Percentiles rank a stretch among this genome's conserved stretches.
These are phyloP conservation scores for Cataglyphis albicans DNA, from an alignment of 2,888 invertebrate genomes.

Conservation along the genomic window DNA sequence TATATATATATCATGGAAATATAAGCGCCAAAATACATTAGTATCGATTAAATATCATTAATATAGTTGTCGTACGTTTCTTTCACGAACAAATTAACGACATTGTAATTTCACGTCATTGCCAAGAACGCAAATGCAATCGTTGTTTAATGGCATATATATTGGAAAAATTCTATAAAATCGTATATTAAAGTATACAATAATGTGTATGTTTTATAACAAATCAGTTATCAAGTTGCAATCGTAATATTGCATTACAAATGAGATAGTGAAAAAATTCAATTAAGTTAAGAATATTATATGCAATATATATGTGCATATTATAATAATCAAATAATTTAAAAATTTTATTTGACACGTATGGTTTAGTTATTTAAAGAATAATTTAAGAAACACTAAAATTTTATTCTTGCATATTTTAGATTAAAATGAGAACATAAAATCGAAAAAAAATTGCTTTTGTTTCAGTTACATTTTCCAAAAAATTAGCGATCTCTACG, in stretches of 20 bases:
- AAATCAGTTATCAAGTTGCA: not conserved
- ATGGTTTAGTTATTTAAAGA: not conserved
- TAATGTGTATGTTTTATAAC: slow-evolving; percentile 29
- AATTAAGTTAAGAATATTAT: slow-evolving; percentile 10
- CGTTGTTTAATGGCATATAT: not conserved
- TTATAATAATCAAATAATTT: not conserved
- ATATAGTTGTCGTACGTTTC: slow-evolving; percentile 2
- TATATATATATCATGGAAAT: not conserved
- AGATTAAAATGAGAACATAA: not conserved
- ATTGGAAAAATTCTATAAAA: slow-evolving; percentile 28
- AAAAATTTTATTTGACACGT: not conserved
- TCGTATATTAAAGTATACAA: slow-evolving; percentile 27
- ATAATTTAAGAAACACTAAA: slow-evolving; percentile 6
- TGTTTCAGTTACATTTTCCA: not conserved
- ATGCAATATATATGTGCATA: not conserved
- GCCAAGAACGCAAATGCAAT: slow-evolving; percentile 24
- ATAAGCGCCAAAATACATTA: not conserved
- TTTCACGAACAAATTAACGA: slow-evolving; percentile 21
- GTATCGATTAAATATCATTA: slow-evolving; percentile 11
- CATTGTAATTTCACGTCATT: not conserved
- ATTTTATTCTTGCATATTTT: not conserved
- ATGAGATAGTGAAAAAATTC: not conserved
- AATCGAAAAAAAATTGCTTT: not conserved
- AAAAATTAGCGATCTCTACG: not conserved
- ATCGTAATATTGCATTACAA: not conserved